Evolutionary conservation across 2,888 invertebrate species (phyloP), one percentile per base, ranked within the genome.

Genomic region (Amphipyra tragopoginis): DNA sequence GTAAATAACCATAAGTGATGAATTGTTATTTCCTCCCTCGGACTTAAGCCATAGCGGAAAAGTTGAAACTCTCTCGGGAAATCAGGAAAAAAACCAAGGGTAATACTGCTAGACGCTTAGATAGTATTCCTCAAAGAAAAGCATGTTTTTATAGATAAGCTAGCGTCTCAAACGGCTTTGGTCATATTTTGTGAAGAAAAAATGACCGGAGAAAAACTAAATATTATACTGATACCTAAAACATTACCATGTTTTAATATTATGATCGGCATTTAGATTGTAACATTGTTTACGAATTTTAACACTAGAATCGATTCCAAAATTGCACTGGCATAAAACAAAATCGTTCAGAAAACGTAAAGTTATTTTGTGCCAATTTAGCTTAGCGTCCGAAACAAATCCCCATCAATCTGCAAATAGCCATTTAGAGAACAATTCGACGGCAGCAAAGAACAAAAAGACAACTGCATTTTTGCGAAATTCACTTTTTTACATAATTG

Each of bases 341-440:
- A 49, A 55, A 53, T 43, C 44, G 38, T 57, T 15, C 53, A 38
- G 57, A 56, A 65, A 62, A 67, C 55, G 44, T 55, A n/a, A n/a
- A 54, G 65, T 52, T 59, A 50, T 44, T 54, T 54, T 43, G 50
- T 61, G 11, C 64, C 76, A 65, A 75, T 65, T 65, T 63, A 58
- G 57, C 59, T 65, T 51, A 57, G 57, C 48, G 38, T 43, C 49
- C 56, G 54, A 44, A 38, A 54, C 49, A 65, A 77, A 70, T 66
- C 50, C 45, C 29, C 45, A 61, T 69, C 73, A 68, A 73, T 64
- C 58, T 48, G 14, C 33, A 21, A 69, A 66, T 62, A 62, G 72
- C 66, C 71, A 75, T 78, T 80, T 75, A 33, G 64, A 61, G 58
- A 75, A 62, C 65, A 56, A 57, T 47, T 54, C 65, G 57, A 58